Base-by-base conservation (phyloP, 2,113 vertebrate genomes). In the Mormoops blainvillei region DNA sequence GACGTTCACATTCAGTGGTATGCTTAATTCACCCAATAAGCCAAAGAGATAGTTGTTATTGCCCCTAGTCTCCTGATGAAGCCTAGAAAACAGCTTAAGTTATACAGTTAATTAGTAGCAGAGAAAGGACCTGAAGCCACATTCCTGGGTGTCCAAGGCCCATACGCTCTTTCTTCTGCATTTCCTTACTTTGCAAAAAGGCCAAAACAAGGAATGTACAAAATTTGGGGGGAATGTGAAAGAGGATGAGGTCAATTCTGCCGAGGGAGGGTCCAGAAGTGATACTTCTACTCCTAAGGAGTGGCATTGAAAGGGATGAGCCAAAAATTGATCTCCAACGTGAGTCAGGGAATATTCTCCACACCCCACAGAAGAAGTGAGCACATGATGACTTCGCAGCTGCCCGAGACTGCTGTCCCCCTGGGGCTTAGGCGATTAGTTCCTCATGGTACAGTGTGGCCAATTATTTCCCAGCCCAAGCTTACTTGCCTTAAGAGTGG, bases 381-480 rank as follows among this genome's bases (percentile, higher is more conserved):
- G 71, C 50, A 70, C n/a, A 85, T 71, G 87, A 50, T 5, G 76
- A 1, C 24, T n/a, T 56, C 71, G 28, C 2, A 19, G 26, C 9
- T 73, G 38, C 31, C n/a, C 68, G 74, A 31, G 14, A 48, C 0
- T 87, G 89, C 89, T 84, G 74, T 68, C 70, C 36, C 54, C 50
- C 28, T 65, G 36, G 45, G 65, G 26, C 41, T 52, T 16, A 38
- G 22, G 52, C 50, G n/a, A n/a, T n/a, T n/a, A 80, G 19, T n/a
- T 78, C 80, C 81, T 94, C 70, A 31, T 41, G 54, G 52, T 77
- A 70, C 3, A 81, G 22, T 13, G 9, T 38, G 41, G 70, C 89
- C 92, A 91, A 86, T 94, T 94, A 96, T 94, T 87, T 94, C 91
- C 88, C 93, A 87, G 90, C 90, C 70, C 89, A 84, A 87, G 74